Conservation (phyloP, 2,113 vertebrate species). For the Crotalus helleri region DNA sequence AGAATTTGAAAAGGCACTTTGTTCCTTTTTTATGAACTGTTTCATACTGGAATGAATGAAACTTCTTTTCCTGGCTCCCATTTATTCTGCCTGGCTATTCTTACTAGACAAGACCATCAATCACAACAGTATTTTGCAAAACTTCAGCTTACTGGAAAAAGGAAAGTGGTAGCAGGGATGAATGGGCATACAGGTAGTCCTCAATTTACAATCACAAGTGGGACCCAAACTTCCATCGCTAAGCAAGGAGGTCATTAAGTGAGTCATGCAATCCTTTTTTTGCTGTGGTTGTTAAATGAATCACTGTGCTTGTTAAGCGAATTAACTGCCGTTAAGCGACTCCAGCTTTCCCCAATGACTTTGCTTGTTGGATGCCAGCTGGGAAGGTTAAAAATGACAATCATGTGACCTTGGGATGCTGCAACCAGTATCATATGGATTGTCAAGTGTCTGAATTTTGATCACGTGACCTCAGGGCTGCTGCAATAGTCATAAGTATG, state of each 20-base stretch:
- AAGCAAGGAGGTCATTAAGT: not conserved
- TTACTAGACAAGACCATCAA: not conserved
- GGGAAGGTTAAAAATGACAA: not conserved
- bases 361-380: not conserved
- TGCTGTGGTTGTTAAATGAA: not conserved
- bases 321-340: not conserved
- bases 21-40: not conserved
- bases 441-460: not conserved
- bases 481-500: not conserved
- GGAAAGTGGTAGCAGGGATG: not conserved
- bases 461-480: not conserved
- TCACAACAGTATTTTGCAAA: not conserved
- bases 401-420: not conserved
- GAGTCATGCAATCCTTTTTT: not conserved
- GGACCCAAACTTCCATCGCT: not conserved
- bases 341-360: not conserved
- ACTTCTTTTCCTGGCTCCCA: not conserved
- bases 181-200: not conserved
- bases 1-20: not conserved
- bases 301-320: not conserved
- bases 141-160: not conserved
- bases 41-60: not conserved
- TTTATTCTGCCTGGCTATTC: not conserved
- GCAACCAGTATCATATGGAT: not conserved
- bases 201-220: not conserved